Percentiles rank a stretch among this genome's conserved stretches.
Conservation (phyloP, 2,797 vertebrate genomes). For the Hyperoplus lanceolatus region DNA sequence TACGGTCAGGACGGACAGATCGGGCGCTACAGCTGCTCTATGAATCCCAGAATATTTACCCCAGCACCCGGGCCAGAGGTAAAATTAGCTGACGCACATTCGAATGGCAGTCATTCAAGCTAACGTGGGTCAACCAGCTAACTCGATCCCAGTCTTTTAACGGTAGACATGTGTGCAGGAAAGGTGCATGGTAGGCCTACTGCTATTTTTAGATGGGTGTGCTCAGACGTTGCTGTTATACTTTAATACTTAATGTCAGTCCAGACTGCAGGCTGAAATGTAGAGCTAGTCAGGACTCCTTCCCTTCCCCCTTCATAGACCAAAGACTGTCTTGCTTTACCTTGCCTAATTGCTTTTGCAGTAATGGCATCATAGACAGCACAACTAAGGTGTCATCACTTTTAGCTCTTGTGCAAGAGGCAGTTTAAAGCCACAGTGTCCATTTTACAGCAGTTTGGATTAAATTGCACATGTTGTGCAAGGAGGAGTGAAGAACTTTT, state of each 20-base stretch:
- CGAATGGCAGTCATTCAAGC: slow-evolving; percentile 33
- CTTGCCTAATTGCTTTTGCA: slow-evolving; percentile 2
- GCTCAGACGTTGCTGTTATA: neutral
- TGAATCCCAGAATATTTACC: slow-evolving; percentile 85
- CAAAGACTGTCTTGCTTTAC: neutral
- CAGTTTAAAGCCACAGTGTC: neutral
- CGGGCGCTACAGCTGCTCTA: slow-evolving; percentile 86
- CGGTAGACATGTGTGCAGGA: neutral
- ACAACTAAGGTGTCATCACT: neutral
- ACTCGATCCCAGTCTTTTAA: neutral
- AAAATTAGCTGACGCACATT: slow-evolving; percentile 75
- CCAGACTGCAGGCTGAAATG: slow-evolving; percentile 7
- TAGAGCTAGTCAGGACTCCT: neutral
- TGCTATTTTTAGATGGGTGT: slow-evolving; percentile 13
- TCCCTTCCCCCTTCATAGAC: slow-evolving; percentile 20
- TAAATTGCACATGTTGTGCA: neutral
- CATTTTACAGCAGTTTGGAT: neutral
- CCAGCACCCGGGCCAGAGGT: slow-evolving; percentile 88
- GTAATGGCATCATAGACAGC: neutral
- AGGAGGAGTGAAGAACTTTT: neutral
- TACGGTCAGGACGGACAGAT: slow-evolving; percentile 86
- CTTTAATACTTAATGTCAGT: neutral
- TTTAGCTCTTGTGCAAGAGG: neutral
- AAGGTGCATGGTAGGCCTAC: neutral
- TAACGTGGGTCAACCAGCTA: slow-evolving; percentile 8